Conservation (phyloP, 2,113 vertebrate species). For the Pollimyrus isidori region DNA sequence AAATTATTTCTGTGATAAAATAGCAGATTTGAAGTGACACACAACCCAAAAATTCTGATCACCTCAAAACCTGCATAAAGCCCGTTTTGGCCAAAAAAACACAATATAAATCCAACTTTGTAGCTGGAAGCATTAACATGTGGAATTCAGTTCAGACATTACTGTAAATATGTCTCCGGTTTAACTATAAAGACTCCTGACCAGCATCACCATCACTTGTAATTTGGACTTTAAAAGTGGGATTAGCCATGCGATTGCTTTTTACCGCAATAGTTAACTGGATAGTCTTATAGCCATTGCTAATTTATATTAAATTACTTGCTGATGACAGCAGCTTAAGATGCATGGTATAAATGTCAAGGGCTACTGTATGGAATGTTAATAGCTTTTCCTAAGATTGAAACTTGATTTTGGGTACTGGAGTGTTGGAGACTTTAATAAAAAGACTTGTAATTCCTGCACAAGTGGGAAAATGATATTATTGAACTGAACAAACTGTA, state of each 20-base stretch:
- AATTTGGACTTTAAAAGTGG: not conserved
- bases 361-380: not conserved
- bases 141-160: not conserved
- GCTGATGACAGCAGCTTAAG: conserved; percentile 8
- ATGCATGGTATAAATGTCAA: not conserved
- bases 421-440: not conserved
- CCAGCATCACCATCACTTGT: not conserved
- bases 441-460: not conserved
- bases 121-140: not conserved
- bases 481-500: not conserved
- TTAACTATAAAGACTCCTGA: not conserved
- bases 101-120: not conserved
- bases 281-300: not conserved
- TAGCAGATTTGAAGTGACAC: not conserved
- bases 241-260: not conserved
- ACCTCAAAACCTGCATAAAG: not conserved
- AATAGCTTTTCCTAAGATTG: not conserved
- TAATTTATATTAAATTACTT: conserved; percentile 4
- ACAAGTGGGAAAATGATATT: not conserved
- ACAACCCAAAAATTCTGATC: not conserved
- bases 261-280: not conserved
- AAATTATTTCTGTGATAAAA: not conserved
- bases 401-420: not conserved
- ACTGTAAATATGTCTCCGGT: not conserved
- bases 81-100: too few species aligned